Evolutionary conservation across 2,797 vertebrate genomes (phyloP).

Genomic region (Ptychadena robeensis): DNA sequence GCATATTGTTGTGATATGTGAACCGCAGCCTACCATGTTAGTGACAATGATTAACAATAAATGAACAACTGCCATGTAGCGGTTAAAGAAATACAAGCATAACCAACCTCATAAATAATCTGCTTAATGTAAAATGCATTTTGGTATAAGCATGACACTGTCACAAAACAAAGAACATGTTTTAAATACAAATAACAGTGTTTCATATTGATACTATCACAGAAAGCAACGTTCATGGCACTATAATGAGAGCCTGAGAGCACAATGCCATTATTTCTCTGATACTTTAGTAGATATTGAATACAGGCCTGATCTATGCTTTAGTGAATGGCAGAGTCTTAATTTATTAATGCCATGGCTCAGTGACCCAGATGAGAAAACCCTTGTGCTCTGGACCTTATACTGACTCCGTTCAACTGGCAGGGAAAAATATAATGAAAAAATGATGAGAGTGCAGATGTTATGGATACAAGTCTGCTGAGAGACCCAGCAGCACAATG

Average conservation of each 20-base stretch:
- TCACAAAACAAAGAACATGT: background rate
- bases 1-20: too few relatives aligned
- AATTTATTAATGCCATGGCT: conserved; percentile 26
- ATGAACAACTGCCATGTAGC: background rate
- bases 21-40: too few relatives aligned
- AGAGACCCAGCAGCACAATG: conserved; percentile 20
- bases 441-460: conserved; percentile 49
- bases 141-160: background rate
- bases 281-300: conserved; percentile 25
- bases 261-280: background rate
- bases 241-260: background rate
- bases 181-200: background rate
- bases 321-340: conserved; percentile 16
- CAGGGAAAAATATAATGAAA: conserved; percentile 30
- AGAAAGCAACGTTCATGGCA: background rate
- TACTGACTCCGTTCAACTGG: conserved; percentile 21
- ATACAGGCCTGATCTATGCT: conserved; percentile 5
- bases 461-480: conserved; percentile 27
- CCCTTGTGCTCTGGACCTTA: conserved; percentile 21
- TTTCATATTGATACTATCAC: background rate
- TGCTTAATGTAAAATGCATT: background rate
- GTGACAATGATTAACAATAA: too few relatives aligned
- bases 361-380: conserved; percentile 41
- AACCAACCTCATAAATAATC: background rate
- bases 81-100: background rate